Conservation (phyloP, 2,113 vertebrate species). For the Saguinus midas region DNA sequence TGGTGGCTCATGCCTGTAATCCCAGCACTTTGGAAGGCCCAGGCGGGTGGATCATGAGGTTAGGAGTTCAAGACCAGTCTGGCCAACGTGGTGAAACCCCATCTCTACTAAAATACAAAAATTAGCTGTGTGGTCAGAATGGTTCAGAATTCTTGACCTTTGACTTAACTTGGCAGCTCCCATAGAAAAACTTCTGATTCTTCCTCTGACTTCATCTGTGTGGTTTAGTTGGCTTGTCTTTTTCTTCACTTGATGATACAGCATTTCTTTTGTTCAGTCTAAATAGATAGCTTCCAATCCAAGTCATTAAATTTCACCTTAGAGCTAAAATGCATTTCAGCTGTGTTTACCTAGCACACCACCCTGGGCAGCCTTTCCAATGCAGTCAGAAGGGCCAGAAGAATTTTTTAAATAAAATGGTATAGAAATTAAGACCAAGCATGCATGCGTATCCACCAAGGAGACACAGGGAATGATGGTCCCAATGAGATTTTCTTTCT, state of each 20-base stretch:
- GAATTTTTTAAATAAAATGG: background rate
- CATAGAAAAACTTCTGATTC: background rate
- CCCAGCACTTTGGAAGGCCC: too few relatives aligned
- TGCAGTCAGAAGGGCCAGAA: background rate
- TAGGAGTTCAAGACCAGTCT: too few relatives aligned
- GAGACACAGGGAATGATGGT: accelerated
- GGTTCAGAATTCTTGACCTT: background rate
- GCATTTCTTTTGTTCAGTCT: background rate
- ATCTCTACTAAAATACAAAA: too few relatives aligned
- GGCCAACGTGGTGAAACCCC: too few relatives aligned
- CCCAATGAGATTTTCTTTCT: background rate
- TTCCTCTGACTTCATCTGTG: background rate
- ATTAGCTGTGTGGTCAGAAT: too few relatives aligned
- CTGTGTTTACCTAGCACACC: background rate
- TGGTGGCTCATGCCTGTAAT: too few relatives aligned
- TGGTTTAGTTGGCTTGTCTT: background rate
- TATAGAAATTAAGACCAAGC: background rate
- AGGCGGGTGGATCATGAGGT: too few relatives aligned
- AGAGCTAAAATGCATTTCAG: background rate
- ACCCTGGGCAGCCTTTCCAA: background rate
- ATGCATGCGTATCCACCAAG: background rate
- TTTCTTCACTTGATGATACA: background rate
- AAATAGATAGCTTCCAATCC: background rate
- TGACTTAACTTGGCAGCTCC: background rate
- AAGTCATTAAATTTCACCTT: background rate